These are phyloP conservation scores for Oedothorax gibbosus DNA, from an alignment of 1,140 invertebrate genomes.

Conservation along the genomic window DNA sequence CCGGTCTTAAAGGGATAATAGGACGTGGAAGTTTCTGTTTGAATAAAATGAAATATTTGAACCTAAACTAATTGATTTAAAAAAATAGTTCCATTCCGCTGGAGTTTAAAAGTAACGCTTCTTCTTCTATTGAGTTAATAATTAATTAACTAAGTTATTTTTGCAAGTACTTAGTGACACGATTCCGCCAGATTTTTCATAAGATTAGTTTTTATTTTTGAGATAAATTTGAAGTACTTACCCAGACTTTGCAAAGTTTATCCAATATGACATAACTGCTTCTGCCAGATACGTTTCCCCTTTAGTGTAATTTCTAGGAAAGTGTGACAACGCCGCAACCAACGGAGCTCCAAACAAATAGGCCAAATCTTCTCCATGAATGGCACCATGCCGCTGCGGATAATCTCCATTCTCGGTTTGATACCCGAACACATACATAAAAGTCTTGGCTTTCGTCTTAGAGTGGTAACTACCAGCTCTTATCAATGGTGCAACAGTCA, in stretches of 20 bases:
- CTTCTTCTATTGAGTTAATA: no score
- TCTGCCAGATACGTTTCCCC: conserved; percentile 83
- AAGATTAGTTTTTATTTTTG: no score
- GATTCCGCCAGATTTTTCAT: no score
- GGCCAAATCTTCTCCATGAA: conserved; percentile 89
- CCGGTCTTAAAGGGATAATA: no score
- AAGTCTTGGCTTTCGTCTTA: conserved; percentile 76
- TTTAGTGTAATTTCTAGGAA: conserved; percentile 78
- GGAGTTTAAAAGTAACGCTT: no score
- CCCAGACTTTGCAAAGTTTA: conserved; percentile 90
- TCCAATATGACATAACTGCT: conserved; percentile 87
- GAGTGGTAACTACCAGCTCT: conserved; percentile 93
- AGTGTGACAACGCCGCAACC: conserved; percentile 78
- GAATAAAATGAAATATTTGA: no score
- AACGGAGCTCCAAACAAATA: conserved; percentile 92
- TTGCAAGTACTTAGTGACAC: no score
- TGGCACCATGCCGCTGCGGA: conserved; percentile 79
- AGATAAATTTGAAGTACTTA: no score
- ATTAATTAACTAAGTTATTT: no score
- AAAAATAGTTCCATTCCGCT: no score
- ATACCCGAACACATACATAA: conserved; percentile 96
- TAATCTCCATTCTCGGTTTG: conserved; percentile 91
- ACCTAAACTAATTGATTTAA: no score
- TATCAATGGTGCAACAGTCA: conserved; percentile 87
- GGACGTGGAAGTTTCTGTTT: no score